These are phyloP conservation scores for Columba guinea DNA, from an alignment of 2,797 vertebrate species.

Conservation along the genomic window DNA sequence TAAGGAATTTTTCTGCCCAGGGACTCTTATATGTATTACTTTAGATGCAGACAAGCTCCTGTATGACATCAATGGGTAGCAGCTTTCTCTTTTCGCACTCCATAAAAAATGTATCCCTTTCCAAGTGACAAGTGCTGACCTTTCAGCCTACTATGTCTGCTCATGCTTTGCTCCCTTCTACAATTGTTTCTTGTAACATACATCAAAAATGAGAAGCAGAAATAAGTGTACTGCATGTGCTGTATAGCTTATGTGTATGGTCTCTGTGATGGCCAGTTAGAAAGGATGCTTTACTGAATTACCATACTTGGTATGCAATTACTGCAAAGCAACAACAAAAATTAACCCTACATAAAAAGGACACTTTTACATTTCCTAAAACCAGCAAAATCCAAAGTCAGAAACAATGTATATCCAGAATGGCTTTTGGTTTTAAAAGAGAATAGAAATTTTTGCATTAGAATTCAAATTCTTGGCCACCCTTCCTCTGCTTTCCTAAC, in stretches of 20 bases:
- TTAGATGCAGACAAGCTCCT: slow-evolving; percentile 37
- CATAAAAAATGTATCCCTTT: slow-evolving; percentile 49
- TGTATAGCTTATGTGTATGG: neutral
- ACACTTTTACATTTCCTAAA: neutral
- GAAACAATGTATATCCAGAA: neutral
- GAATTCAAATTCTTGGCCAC: slow-evolving; percentile 84
- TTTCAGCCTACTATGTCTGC: slow-evolving; percentile 14
- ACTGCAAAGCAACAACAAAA: slow-evolving; percentile 42
- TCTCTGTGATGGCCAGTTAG: slow-evolving; percentile 49
- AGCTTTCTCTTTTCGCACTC: neutral
- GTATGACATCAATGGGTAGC: neutral
- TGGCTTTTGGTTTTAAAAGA: slow-evolving; percentile 7
- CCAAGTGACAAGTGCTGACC: slow-evolving; percentile 41
- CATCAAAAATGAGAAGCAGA: slow-evolving; percentile 53
- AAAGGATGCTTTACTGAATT: slow-evolving; percentile 52
- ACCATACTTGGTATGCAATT: slow-evolving; percentile 49
- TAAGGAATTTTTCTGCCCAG: slow-evolving; percentile 27
- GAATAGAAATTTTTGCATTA: slow-evolving; percentile 66
- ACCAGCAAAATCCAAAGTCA: neutral
- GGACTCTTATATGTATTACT: neutral
- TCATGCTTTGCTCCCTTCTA: slow-evolving; percentile 9
- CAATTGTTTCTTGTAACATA: slow-evolving; percentile 22
- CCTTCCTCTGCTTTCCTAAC: slow-evolving; percentile 75
- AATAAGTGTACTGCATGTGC: neutral
- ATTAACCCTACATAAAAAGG: slow-evolving; percentile 39